Percentiles rank a stretch among this genome's conserved stretches.
phyloP scores from a whole-genome alignment of 1,140 invertebrate genomes.

The Formica selysi region DNA sequence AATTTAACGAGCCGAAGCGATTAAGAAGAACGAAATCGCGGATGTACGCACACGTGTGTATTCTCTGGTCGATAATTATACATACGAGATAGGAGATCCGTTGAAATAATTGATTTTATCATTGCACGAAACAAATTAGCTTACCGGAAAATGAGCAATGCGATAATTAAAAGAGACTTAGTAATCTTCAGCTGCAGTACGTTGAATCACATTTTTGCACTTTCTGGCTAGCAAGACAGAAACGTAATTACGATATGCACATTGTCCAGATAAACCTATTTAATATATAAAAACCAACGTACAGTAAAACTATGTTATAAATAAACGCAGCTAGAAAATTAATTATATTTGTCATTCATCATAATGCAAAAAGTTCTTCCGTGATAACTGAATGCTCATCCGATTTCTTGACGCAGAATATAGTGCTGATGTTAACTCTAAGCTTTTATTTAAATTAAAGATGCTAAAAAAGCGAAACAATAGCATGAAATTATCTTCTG shows the following conservation, averaged over 20 bases:
- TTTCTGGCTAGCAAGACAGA: background rate
- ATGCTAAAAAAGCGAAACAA: background rate
- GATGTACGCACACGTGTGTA: constrained; percentile 34
- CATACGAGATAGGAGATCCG: constrained; percentile 29
- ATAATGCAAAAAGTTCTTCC: too few species aligned
- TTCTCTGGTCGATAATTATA: constrained; percentile 54
- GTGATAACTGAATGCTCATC: background rate
- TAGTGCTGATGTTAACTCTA: background rate
- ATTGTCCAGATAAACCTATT: background rate
- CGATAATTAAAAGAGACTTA: constrained; percentile 60
- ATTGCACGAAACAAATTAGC: constrained; percentile 6
- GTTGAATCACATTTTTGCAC: background rate
- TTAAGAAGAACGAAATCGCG: constrained; percentile 15
- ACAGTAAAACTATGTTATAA: background rate
- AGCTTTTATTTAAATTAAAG: background rate
- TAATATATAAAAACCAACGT: too few species aligned
- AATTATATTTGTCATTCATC: too few species aligned
- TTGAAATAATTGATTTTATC: constrained; percentile 26
- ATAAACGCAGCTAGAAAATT: background rate
- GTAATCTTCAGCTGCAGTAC: constrained; percentile 32
- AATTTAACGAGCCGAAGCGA: constrained; percentile 15
- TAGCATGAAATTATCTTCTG: background rate
- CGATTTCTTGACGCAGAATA: background rate
- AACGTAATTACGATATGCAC: background rate
- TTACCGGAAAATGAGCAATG: background rate